Evolutionary conservation across 2,888 invertebrate species (phyloP).

Genomic region (Heliconius aoede): DNA sequence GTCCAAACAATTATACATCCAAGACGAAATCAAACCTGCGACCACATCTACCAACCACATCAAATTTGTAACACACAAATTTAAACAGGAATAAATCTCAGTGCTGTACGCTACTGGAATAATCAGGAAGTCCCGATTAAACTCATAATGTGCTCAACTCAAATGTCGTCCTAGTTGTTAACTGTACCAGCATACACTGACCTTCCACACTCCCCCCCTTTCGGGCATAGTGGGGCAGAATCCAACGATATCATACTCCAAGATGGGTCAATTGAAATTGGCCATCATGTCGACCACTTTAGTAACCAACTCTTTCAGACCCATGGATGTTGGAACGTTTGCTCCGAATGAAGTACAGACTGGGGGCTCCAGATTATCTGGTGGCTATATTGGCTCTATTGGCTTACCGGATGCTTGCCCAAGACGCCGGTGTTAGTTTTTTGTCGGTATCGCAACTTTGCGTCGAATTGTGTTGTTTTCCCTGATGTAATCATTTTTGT

Average conservation of each 20-base stretch:
- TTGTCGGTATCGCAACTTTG: conserved; percentile 51
- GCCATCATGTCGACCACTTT: conserved; percentile 41
- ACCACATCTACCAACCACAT: background rate
- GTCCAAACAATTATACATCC: background rate
- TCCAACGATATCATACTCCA: conserved; percentile 32
- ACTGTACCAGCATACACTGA: conserved; percentile 59
- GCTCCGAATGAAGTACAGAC: conserved; percentile 49
- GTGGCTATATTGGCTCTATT: conserved; percentile 78
- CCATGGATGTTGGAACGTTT: conserved; percentile 49
- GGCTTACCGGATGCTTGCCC: conserved; percentile 78
- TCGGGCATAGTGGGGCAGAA: conserved; percentile 35
- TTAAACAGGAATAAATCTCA: conserved; percentile 80
- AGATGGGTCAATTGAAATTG: conserved; percentile 44
- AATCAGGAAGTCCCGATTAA: conserved; percentile 82
- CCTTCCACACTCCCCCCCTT: conserved; percentile 52
- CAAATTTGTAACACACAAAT: conserved; percentile 46
- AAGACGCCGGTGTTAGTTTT: conserved; percentile 66
- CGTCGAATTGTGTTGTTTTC: conserved; percentile 34
- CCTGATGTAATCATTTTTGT: conserved; percentile 28
- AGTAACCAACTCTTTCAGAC: conserved; percentile 36
- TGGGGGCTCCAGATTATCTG: conserved; percentile 59
- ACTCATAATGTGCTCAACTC: conserved; percentile 80
- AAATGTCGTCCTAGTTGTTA: conserved; percentile 74
- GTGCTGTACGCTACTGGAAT: conserved; percentile 66
- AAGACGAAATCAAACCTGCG: background rate